Base-by-base conservation (phyloP, 2,113 vertebrate species). In the Phylloscopus trochiloides region DNA sequence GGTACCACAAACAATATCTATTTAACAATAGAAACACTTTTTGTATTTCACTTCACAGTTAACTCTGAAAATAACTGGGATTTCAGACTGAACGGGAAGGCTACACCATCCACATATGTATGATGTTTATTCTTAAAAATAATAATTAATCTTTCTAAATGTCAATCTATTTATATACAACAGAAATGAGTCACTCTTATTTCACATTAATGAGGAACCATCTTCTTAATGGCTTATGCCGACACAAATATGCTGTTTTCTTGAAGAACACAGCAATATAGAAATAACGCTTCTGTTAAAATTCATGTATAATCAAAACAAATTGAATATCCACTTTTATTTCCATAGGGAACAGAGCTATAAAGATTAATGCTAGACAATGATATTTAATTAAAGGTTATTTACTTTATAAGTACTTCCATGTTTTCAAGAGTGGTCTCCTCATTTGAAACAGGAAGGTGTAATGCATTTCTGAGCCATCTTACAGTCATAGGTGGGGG, bases 311-410 rank as follows among this genome's bases (percentile, higher is more conserved):
- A 98, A 98, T 97, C 97, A 98, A 98, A 98, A 98, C 97, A 98
- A 98, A 98, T 97, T 92, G 97, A 98, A 98, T 98, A 97, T 92
- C 96, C 95, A 96, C 92, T 97, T 96, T 97, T 97, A 98, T 98
- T 98, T 98, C 98, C 97, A 96, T 72, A 79, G 97, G 97, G 97
- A 98, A 93, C 91, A 82, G 68, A 78, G 73, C 93, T 94, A 95
- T 97, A 95, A 97, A 98, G 98, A 98, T 98, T 98, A 98, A 98
- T 98, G 96, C 86, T 96, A 96, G 97, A 98, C 97, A 97, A 98
- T 97, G 97, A 96, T 98, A 98, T 98, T 98, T 98, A 98, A 98
- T 98, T 98, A 98, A 98, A 98, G 94, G 94, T 96, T 98, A 98
- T 98, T 98, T 98, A 97, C 95, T 98, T 97, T 97, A 80, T 96